Evolutionary conservation across 2,113 vertebrate genomes (phyloP).

Genomic region (Solea senegalensis): DNA sequence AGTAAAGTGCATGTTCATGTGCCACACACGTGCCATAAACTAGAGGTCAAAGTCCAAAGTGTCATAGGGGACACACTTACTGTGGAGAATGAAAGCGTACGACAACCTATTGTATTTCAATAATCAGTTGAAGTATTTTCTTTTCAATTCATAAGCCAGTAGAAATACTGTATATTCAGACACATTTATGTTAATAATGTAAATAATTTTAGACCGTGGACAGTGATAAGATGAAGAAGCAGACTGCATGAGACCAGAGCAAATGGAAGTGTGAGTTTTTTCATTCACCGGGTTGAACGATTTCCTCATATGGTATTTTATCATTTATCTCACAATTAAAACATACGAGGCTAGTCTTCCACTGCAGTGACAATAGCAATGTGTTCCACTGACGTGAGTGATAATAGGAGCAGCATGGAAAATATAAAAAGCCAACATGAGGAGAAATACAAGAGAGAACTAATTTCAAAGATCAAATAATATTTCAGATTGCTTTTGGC

Average conservation of each 20-base stretch:
- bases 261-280: slow-evolving; percentile 9
- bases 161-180: background rate
- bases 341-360: background rate
- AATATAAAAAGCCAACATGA: background rate
- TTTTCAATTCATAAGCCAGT: background rate
- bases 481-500: too few relatives aligned
- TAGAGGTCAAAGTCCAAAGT: slow-evolving; percentile 57
- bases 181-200: background rate
- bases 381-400: slow-evolving; percentile 3
- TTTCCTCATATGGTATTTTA: background rate
- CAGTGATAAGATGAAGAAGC: background rate
- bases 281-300: background rate
- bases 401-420: background rate
- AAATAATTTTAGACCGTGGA: background rate
- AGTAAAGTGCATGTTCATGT: slow-evolving; percentile 10
- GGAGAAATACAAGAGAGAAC: background rate
- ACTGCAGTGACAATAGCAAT: background rate
- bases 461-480: background rate
- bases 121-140: background rate
- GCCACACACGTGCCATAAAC: slow-evolving; percentile 6
- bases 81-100: slow-evolving; percentile 3
- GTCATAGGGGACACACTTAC: background rate
- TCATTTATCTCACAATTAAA: background rate
- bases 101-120: too few relatives aligned
- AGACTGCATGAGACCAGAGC: background rate